phyloP scores from a whole-genome alignment of 2,888 invertebrate species.

The Cephus spinipes region DNA sequence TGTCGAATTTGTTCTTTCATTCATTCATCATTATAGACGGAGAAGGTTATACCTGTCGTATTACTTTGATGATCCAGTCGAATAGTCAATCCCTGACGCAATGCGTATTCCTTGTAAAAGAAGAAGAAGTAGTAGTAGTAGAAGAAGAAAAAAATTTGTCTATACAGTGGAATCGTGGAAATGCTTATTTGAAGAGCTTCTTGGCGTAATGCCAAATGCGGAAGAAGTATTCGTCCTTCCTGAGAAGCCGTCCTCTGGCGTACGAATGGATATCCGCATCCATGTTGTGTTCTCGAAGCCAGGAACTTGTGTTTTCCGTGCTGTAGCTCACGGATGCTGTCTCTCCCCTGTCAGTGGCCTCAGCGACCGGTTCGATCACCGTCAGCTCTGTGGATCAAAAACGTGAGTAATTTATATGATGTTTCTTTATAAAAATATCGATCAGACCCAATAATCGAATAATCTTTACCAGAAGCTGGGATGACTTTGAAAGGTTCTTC shows the following conservation, averaged over 20 bases:
- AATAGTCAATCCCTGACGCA: neutral
- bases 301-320: slow-evolving; percentile 93
- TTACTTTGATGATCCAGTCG: neutral
- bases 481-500: slow-evolving; percentile 91
- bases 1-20: neutral
- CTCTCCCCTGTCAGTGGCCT: slow-evolving; percentile 77
- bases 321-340: slow-evolving; percentile 82
- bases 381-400: slow-evolving; percentile 49
- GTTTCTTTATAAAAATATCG: neutral
- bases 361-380: slow-evolving; percentile 74
- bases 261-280: slow-evolving; percentile 93
- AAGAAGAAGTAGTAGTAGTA: neutral
- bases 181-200: slow-evolving; percentile 81
- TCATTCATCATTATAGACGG: neutral
- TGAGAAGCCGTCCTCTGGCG: slow-evolving; percentile 85
- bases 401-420: slow-evolving; percentile 4
- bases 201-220: slow-evolving; percentile 91
- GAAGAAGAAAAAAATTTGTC: neutral
- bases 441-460: neutral
- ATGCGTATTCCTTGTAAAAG: neutral
- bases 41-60: neutral
- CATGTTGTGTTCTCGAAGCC: slow-evolving; percentile 94
- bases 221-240: slow-evolving; percentile 96
- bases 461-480: slow-evolving; percentile 80
- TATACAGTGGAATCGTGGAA: slow-evolving; percentile 14